Evolutionary conservation across 2,113 vertebrate species (phyloP).

Genomic region (Peromyscus leucopus): DNA sequence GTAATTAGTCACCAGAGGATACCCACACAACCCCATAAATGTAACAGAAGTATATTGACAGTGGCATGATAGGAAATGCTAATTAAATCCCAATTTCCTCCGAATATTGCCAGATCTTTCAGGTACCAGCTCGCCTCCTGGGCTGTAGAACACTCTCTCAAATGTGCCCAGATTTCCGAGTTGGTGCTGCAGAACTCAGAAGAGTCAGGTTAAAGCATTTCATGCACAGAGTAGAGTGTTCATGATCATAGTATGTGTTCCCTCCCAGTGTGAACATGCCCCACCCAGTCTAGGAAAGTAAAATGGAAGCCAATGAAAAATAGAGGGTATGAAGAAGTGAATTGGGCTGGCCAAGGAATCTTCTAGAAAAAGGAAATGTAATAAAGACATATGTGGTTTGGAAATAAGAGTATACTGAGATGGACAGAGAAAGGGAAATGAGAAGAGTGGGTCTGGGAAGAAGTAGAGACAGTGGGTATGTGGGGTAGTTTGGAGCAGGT

Average conservation of each 20-base stretch:
- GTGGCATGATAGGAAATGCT: conserved; percentile 78
- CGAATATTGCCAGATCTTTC: conserved; percentile 44
- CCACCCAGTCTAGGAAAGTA: not conserved
- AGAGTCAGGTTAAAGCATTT: not conserved
- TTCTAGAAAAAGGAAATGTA: not conserved
- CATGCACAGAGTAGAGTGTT: not conserved
- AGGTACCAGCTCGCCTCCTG: not conserved
- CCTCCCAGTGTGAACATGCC: rapidly evolving
- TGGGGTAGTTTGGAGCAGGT: rapidly evolving
- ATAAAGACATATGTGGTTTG: not conserved
- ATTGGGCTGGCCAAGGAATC: not conserved
- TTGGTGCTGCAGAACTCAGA: rapidly evolving
- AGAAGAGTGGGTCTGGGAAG: not conserved
- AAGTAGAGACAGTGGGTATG: rapidly evolving
- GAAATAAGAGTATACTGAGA: not conserved
- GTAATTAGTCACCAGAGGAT: conserved; percentile 84
- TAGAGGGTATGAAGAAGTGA: not conserved
- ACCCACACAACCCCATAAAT: conserved; percentile 67
- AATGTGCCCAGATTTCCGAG: conserved; percentile 3
- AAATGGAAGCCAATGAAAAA: not conserved
- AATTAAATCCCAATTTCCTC: conserved; percentile 84
- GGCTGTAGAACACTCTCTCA: not conserved
- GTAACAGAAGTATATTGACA: conserved; percentile 82
- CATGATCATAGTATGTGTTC: not conserved
- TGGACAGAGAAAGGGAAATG: not conserved